phyloP scores from a whole-genome alignment of 2,888 invertebrate species.

The Euphydryas editha region DNA sequence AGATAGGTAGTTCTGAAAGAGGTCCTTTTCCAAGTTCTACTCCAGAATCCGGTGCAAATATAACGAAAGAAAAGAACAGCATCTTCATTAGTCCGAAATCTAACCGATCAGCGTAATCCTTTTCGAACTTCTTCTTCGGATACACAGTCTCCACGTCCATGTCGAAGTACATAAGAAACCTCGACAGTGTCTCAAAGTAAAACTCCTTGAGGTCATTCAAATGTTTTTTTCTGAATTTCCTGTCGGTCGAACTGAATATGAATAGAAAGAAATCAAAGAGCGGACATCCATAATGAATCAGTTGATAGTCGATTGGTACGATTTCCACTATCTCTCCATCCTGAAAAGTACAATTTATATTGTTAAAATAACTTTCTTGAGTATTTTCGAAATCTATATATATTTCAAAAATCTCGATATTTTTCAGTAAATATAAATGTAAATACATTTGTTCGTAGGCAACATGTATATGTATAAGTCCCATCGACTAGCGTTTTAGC shows the following conservation, averaged over 20 bases:
- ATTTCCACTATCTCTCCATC: slow-evolving; percentile 37
- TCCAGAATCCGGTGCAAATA: slow-evolving; percentile 52
- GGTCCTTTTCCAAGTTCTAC: slow-evolving; percentile 46
- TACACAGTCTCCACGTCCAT: slow-evolving; percentile 52
- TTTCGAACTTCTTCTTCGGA: slow-evolving; percentile 53
- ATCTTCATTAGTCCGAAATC: slow-evolving; percentile 55
- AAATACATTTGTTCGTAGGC: too few species aligned
- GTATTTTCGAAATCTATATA: too few species aligned
- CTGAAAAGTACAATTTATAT: too few species aligned
- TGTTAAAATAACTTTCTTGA: too few species aligned
- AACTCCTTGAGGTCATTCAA: slow-evolving; percentile 51
- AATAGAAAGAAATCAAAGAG: slow-evolving; percentile 56
- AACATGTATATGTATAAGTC: too few species aligned
- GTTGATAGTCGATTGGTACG: slow-evolving; percentile 57
- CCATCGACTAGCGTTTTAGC: slow-evolving; percentile 33
- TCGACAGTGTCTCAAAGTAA: slow-evolving; percentile 52
- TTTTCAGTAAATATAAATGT: too few species aligned
- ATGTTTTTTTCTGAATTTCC: slow-evolving; percentile 53
- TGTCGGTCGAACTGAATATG: slow-evolving; percentile 54
- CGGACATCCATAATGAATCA: slow-evolving; percentile 54
- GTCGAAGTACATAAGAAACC: slow-evolving; percentile 52
- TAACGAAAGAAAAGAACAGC: slow-evolving; percentile 49
- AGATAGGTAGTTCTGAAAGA: slow-evolving; percentile 42
- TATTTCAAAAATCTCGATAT: too few species aligned
- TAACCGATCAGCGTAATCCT: slow-evolving; percentile 49